Conservation (phyloP, 2,888 invertebrate species). For the Melinaea menophilus region DNA sequence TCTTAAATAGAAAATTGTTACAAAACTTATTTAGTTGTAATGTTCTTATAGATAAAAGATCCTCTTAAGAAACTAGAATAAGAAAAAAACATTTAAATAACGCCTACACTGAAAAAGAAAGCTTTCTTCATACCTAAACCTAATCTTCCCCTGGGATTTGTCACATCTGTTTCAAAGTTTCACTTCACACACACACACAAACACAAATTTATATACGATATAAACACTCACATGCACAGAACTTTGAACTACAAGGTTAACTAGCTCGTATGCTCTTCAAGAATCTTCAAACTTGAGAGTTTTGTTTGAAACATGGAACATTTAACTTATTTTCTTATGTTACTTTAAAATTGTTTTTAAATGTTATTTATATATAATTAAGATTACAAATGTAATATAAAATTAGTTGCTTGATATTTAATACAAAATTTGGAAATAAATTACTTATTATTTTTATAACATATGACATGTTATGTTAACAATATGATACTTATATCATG, state of each 20-base stretch:
- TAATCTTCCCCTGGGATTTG: conserved; percentile 1
- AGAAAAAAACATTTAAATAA: too few relatives aligned
- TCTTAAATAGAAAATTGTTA: too few relatives aligned
- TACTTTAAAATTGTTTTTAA: background rate
- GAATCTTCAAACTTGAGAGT: background rate
- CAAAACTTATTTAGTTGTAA: too few relatives aligned
- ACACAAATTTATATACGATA: background rate
- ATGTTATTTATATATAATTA: background rate
- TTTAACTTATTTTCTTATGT: background rate
- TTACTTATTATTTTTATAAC: too few relatives aligned
- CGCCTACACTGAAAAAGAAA: too few relatives aligned
- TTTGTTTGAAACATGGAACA: conserved; percentile 2
- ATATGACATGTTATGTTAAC: too few relatives aligned
- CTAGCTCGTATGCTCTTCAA: conserved; percentile 1
- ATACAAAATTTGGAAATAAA: too few relatives aligned
- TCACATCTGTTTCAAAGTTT: background rate
- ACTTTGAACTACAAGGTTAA: conserved; percentile 5
- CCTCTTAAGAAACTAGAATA: too few relatives aligned
- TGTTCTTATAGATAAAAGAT: too few relatives aligned
- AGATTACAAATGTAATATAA: too few relatives aligned
- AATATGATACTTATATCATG: too few relatives aligned
- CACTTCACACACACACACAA: background rate
- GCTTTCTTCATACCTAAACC: background rate
- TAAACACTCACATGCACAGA: background rate
- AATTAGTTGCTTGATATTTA: too few relatives aligned